Evolutionary conservation across 2,113 vertebrate species (phyloP).

Genomic region (Barnardius zonarius): DNA sequence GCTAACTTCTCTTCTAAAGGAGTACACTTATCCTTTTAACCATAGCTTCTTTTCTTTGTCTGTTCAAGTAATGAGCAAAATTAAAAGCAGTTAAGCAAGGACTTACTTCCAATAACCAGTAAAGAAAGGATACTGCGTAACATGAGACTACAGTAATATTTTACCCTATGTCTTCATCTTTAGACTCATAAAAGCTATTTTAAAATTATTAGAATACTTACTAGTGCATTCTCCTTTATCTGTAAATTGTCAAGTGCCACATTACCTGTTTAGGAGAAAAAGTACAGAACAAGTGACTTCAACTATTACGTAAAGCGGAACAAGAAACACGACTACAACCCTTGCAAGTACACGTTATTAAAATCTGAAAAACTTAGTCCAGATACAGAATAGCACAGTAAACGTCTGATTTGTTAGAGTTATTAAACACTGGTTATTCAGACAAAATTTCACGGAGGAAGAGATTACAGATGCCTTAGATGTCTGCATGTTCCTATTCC

Average conservation of each 20-base stretch:
- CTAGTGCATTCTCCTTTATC: slow-evolving; percentile 95
- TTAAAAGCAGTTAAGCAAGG: neutral
- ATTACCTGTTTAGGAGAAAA: slow-evolving; percentile 80
- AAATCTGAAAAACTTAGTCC: neutral
- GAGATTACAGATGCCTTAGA: neutral
- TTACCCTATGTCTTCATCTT: neutral
- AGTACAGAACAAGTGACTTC: neutral
- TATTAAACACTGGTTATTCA: neutral
- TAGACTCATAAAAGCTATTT: neutral
- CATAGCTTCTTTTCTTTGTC: neutral
- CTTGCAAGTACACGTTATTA: neutral
- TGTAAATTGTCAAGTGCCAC: slow-evolving; percentile 93
- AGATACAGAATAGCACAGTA: neutral
- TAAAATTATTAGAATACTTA: slow-evolving; percentile 66
- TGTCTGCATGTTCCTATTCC: neutral
- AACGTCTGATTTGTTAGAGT: neutral
- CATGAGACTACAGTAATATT: neutral
- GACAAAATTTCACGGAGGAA: neutral
- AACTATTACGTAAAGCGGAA: neutral
- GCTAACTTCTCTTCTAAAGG: neutral
- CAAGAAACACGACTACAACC: neutral
- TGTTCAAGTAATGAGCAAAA: neutral
- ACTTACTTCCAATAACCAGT: neutral
- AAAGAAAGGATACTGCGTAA: neutral
- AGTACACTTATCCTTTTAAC: neutral